A percentile compares a stretch with the other conserved stretches of the same genome.
phyloP scores from a whole-genome alignment of 2,113 vertebrate genomes.

The Misgurnus anguillicaudatus region DNA sequence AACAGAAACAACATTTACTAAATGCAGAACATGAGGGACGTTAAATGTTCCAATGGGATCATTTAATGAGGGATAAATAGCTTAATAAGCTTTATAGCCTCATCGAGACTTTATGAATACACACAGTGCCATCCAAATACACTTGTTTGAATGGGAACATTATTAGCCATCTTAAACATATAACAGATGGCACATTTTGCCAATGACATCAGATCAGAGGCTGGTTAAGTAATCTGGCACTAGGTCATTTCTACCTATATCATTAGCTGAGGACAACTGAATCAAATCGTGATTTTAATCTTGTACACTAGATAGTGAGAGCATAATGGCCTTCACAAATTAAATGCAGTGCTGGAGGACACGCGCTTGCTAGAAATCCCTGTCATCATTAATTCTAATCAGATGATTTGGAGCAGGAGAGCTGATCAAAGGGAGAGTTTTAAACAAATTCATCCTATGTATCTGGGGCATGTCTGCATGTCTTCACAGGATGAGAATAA shows the following conservation, averaged over 20 bases:
- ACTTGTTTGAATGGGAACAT: not conserved
- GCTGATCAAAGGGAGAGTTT: conserved; percentile 10
- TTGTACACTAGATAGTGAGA: conserved; percentile 3
- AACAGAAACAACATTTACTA: not conserved
- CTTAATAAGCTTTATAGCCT: not conserved
- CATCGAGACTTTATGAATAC: not conserved
- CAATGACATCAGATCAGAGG: not conserved
- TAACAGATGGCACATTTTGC: conserved; percentile 12
- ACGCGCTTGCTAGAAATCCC: conserved; percentile 35
- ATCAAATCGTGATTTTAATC: not conserved
- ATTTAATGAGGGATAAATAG: not conserved
- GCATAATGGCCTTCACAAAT: conserved; percentile 29
- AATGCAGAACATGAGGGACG: not conserved
- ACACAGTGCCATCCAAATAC: conserved; percentile 2
- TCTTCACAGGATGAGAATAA: not conserved
- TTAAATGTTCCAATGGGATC: not conserved
- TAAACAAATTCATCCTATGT: conserved; percentile 21
- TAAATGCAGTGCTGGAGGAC: conserved; percentile 39
- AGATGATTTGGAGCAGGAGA: conserved; percentile 19
- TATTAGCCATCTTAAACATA: not conserved
- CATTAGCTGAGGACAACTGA: not conserved
- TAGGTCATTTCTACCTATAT: not conserved
- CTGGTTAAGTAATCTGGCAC: conserved; percentile 7
- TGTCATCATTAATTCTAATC: conserved; percentile 46
- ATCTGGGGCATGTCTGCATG: conserved; percentile 23